phyloP scores from a whole-genome alignment of 2,797 vertebrate genomes.

The Pseudomugil tenellus region DNA sequence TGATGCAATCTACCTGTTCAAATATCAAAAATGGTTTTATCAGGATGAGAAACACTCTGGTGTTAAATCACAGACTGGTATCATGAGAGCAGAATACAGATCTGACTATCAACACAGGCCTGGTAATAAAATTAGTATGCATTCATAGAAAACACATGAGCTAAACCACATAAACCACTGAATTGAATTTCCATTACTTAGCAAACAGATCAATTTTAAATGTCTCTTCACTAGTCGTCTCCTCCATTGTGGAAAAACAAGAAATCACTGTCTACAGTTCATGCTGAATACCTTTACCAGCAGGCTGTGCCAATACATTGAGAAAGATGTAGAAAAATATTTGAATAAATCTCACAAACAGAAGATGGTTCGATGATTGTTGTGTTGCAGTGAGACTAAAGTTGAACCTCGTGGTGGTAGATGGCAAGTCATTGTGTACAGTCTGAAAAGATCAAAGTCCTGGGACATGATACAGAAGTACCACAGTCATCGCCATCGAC shows the following conservation, averaged over 20 bases:
- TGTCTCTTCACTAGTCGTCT: constrained; percentile 65
- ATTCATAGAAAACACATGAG: not conserved
- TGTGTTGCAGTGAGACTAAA: constrained; percentile 35
- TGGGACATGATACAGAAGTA: no score
- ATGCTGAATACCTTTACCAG: constrained; percentile 55
- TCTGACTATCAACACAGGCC: not conserved
- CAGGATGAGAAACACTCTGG: constrained; percentile 9
- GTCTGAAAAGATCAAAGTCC: no score
- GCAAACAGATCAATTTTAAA: constrained; percentile 75
- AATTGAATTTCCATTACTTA: constrained; percentile 73
- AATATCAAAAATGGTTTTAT: constrained; percentile 13
- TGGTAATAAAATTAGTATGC: constrained; percentile 3
- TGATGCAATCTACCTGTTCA: not conserved
- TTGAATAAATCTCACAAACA: constrained; percentile 64
- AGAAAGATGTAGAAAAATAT: constrained; percentile 52
- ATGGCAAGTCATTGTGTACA: constrained; percentile 52
- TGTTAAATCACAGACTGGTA: constrained; percentile 10
- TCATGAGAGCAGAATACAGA: not conserved
- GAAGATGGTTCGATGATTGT: constrained; percentile 36
- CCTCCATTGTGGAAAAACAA: constrained; percentile 66
- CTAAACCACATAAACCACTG: constrained; percentile 44
- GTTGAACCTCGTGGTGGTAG: constrained; percentile 61
- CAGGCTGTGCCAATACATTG: constrained; percentile 47
- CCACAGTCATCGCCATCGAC: no score
- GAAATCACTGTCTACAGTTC: constrained; percentile 63